Evolutionary conservation across 1,140 invertebrate species (phyloP).

Genomic region (Polypedilum pembai): DNA sequence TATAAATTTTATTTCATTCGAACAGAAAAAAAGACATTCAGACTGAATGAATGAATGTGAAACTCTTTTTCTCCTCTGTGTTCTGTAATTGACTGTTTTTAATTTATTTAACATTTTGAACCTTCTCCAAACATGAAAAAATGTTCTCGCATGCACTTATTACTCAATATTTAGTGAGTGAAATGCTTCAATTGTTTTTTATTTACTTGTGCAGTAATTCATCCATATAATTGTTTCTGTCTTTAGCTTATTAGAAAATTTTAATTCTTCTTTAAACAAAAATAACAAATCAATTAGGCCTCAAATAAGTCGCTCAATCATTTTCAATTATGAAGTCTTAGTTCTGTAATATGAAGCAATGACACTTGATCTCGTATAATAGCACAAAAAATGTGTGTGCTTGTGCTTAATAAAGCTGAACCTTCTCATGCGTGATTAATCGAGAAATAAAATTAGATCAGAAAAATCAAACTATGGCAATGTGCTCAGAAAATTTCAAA

Average conservation of each 20-base stretch:
- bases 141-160: not conserved
- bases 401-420: too few species aligned
- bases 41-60: conserved; percentile 6
- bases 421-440: too few species aligned
- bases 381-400: too few species aligned
- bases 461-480: too few species aligned
- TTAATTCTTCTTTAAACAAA: not conserved
- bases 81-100: conserved; percentile 8
- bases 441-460: too few species aligned
- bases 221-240: too few species aligned
- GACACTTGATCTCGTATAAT: too few species aligned
- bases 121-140: not conserved
- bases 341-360: too few species aligned
- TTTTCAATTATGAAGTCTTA: too few species aligned
- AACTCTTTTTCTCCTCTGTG: not conserved
- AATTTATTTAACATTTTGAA: conserved; percentile 20
- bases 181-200: not conserved
- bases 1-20: conserved; percentile 16
- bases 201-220: not conserved
- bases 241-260: not conserved
- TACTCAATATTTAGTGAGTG: not conserved
- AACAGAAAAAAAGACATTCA: conserved; percentile 10
- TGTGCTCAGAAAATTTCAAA: too few species aligned
- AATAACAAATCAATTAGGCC: too few species aligned
- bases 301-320: too few species aligned